phyloP scores from a whole-genome alignment of 2,888 invertebrate species.

The Leptinotarsa rubiginosa region DNA sequence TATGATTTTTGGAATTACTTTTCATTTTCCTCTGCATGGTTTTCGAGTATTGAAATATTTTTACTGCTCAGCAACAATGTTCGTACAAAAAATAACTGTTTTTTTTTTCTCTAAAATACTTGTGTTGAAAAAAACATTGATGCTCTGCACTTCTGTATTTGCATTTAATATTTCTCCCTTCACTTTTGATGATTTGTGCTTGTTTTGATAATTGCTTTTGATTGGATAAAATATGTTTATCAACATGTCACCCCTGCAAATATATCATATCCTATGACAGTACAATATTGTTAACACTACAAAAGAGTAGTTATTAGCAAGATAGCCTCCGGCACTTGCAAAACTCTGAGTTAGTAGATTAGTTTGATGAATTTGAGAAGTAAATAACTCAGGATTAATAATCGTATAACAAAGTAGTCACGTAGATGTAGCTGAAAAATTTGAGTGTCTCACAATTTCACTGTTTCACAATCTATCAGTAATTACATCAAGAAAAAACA shows the following conservation, averaged over 20 bases:
- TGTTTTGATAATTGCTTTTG: constrained; percentile 34
- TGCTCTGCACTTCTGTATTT: constrained; percentile 24
- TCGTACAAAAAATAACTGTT: background rate
- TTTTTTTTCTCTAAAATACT: background rate
- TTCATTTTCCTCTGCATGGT: constrained; percentile 24
- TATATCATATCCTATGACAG: constrained; percentile 12
- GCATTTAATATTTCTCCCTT: constrained; percentile 13
- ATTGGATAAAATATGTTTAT: constrained; percentile 50
- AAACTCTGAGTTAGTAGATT: constrained; percentile 7
- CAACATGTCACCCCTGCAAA: constrained; percentile 62
- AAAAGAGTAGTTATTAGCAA: constrained; percentile 18
- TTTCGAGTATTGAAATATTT: constrained; percentile 11
- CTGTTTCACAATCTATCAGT: background rate
- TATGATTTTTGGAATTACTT: background rate
- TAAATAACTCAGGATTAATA: constrained; percentile 5
- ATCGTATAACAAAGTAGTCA: background rate
- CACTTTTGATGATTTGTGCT: constrained; percentile 22
- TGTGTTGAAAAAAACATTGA: background rate
- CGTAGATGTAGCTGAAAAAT: constrained; percentile 7
- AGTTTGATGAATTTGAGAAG: constrained; percentile 3
- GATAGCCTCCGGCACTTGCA: background rate
- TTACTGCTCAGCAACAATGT: constrained; percentile 3
- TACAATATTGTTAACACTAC: constrained; percentile 18
- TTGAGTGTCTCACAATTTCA: background rate
- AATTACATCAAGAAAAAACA: background rate